These are phyloP conservation scores for Hapalemur alaotrensis DNA, from an alignment of 2,797 vertebrate genomes.

Conservation along the genomic window DNA sequence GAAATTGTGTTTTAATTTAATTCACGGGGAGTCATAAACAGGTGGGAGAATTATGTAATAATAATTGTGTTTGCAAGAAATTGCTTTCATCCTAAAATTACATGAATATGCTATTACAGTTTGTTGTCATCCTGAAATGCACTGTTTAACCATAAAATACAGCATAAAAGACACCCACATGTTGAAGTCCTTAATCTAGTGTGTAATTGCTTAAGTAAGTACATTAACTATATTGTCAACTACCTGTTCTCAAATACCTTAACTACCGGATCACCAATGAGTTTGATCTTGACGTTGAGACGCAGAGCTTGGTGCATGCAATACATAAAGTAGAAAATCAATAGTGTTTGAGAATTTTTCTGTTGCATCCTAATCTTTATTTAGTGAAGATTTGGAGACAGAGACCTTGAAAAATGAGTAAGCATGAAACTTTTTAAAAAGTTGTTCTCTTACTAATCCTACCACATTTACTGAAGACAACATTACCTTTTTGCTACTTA, in stretches of 20 bases:
- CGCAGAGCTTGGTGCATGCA: background rate
- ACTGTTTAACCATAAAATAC: slow-evolving; percentile 63
- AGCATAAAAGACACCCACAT: background rate
- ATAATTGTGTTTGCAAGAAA: slow-evolving; percentile 81
- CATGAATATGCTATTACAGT: slow-evolving; percentile 61
- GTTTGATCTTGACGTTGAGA: background rate
- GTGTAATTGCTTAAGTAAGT: slow-evolving; percentile 70
- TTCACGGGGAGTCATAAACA: slow-evolving; percentile 72
- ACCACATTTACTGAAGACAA: background rate
- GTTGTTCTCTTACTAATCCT: background rate
- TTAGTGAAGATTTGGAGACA: background rate
- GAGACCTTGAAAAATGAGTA: slow-evolving; percentile 24
- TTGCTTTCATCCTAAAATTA: slow-evolving; percentile 72
- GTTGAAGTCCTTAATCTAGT: slow-evolving; percentile 65
- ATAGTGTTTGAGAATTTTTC: background rate
- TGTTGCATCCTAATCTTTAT: background rate
- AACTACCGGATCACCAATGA: background rate
- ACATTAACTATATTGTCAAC: slow-evolving; percentile 71
- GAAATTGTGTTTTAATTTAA: slow-evolving; percentile 78
- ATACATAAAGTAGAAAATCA: background rate
- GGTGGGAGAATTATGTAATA: slow-evolving; percentile 75
- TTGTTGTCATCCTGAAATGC: slow-evolving; percentile 69
- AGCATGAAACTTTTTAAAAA: background rate
- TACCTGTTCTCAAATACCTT: slow-evolving; percentile 56
- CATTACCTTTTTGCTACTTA: background rate